Percentiles rank a stretch among this genome's conserved stretches.
Conservation (phyloP, 2,888 invertebrate genomes). For the Xestia rhomboidea region DNA sequence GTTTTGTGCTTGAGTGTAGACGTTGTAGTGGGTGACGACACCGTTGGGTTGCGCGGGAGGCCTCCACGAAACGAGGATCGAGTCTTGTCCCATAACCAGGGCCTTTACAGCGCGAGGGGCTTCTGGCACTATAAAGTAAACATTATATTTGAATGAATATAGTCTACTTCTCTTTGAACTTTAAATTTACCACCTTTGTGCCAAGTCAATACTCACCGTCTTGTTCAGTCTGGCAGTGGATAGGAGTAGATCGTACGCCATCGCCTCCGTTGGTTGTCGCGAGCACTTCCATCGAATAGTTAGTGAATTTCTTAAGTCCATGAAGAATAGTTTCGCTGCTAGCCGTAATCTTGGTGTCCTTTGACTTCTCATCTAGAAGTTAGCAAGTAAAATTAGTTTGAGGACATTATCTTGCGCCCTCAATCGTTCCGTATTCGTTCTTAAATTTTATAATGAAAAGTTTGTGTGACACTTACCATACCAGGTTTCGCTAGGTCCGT, state of each 20-base stretch:
- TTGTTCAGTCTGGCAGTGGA: constrained; percentile 98
- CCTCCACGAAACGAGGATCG: constrained; percentile 98
- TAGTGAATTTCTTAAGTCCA: constrained; percentile 98
- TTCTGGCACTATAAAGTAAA: constrained; percentile 93
- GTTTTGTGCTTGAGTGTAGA: constrained; percentile 95
- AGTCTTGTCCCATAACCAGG: constrained; percentile 96
- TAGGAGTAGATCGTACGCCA: constrained; percentile 96
- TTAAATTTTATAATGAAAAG: neutral
- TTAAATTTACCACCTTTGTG: neutral
- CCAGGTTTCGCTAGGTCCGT: constrained; percentile 97
- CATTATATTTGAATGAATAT: neutral
- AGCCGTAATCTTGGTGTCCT: constrained; percentile 97
- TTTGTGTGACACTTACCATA: constrained; percentile 93
- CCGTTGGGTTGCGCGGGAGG: constrained; percentile 98
- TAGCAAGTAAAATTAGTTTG: neutral
- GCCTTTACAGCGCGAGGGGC: constrained; percentile 98
- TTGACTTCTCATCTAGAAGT: constrained; percentile 95
- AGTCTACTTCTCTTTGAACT: neutral
- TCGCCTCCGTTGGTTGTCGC: constrained; percentile 99
- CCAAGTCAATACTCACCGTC: constrained; percentile 92
- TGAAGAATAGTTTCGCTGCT: constrained; percentile 98
- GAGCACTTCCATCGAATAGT: constrained; percentile 98
- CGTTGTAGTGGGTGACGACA: constrained; percentile 97
- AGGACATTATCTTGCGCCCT: neutral
- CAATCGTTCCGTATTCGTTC: neutral